Evolutionary conservation across 2,113 vertebrate species (phyloP).

Genomic region (Tricholaema leucomelas): DNA sequence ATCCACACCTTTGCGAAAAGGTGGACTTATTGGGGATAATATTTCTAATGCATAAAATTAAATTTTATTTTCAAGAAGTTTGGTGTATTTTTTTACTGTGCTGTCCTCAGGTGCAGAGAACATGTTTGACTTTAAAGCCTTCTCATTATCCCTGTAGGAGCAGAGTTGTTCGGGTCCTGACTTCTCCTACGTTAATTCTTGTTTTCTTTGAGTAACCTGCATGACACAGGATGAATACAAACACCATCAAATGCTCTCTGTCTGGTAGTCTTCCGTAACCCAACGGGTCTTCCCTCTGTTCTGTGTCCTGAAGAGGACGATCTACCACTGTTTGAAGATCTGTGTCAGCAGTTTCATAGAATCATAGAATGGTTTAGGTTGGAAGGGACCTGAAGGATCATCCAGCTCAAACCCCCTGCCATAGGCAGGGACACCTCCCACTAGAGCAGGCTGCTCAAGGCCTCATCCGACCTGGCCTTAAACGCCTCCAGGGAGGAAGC

Average conservation of each 20-base stretch:
- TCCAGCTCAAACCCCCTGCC: too few species aligned
- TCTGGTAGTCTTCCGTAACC: too few species aligned
- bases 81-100: not conserved
- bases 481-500: too few species aligned
- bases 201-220: not conserved
- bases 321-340: not conserved
- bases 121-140: not conserved
- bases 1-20: slow-evolving; percentile 41
- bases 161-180: not conserved
- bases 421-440: too few species aligned
- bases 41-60: slow-evolving; percentile 75
- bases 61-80: slow-evolving; percentile 76
- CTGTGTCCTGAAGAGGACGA: not conserved
- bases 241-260: not conserved
- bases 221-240: not conserved
- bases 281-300: not conserved
- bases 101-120: not conserved
- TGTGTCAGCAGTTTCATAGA: not conserved
- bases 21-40: slow-evolving; percentile 50
- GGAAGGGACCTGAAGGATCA: too few species aligned
- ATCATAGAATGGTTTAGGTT: too few species aligned
- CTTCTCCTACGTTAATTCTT: not conserved
- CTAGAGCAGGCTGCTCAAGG: too few species aligned
- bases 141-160: not conserved
- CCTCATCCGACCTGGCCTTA: too few species aligned